Evolutionary conservation across 2,888 invertebrate species (phyloP), one percentile per base, ranked within the genome.

Genomic region (Acrocera orbiculus): DNA sequence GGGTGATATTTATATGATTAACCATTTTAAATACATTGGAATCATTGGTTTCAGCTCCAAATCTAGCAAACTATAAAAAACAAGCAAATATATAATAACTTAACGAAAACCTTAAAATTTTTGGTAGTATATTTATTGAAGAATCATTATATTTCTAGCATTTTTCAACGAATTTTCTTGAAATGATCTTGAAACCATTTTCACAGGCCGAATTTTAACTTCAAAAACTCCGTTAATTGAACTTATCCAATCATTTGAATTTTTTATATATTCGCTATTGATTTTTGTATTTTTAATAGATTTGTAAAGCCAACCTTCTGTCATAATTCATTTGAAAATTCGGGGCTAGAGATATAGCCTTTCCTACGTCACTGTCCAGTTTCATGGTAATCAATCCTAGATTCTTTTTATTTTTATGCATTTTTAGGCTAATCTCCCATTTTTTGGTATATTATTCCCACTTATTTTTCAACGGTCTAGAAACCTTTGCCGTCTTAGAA

Each of bases 51-150:
- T n/a, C n/a, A n/a, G n/a, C n/a, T 31, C 19, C 22, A 22, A 14
- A 30, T 27, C n/a, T 10, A 31, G 8, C 24, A 22, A 4, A 24
- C 17, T 14, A 20, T 22, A n/a, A n/a, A 27, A 27, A 34, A 14
- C 17, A 26, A 17, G n/a, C 16, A 10, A 5, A 22, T 4, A 26
- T 5, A 7, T 30, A 34, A 37, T 45, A 56, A 56, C 54, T 58
- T 58, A 4, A 49, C 45, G 40, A 58, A 58, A 16, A 47, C 48
- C 30, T 58, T 58, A 23, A 53, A 58, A 38, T 58, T 58, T 35
- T 46, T 51, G n/a, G 43, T 42, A n/a, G 16, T n/a, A n/a, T 36
- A 5, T 32, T 35, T 22, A 28, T 39, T 6, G 10, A 17, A 26
- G 38, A 38, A 8, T 30, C n/a, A 16, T 27, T n/a, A n/a, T 27